Base-by-base conservation (phyloP, 2,113 vertebrate genomes). In the Cebidichthys violaceus region DNA sequence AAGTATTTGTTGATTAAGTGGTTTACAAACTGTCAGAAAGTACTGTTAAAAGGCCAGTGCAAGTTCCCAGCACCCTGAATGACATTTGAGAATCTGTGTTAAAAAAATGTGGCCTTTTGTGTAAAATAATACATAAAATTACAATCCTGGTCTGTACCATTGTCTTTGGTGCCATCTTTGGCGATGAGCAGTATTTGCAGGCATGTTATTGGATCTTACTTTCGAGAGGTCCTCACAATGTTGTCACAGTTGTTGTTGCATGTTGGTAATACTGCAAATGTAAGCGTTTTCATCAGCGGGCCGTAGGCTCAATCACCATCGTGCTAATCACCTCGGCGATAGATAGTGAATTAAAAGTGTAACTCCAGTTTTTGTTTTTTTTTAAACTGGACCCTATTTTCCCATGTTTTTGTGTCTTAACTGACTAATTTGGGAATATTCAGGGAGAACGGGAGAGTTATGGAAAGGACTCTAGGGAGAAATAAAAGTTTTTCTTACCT, bases 21-120 rank as follows among this genome's bases (percentile, higher is more conserved):
- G n/a, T 66, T 59, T 33, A 6, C 10, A 35, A 57, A 79, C 57
- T 64, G 29, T 75, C 31, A 79, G 37, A 50, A 47, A 60, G 3
- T 29, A 4, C 7, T 27, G 9, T 0, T 5, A 62, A 62, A 52
- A 61, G 0, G 55, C 4, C 15, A 31, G 15, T 9, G n/a, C 24
- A 79, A 64, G 35, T 60, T 59, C 17, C 22, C 39, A 59, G 13
- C 69, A 43, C 10, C 20, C 4, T 20, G 9, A 4, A 43, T 80
- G 66, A 67, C 17, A 68, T 81, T 76, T 75, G 9, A 37, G 31
- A 73, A 27, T 4, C 7, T 43, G 13, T 29, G 24, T 57, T 57
- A 4, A 62, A 47, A 50, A 50, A 4, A 41, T 59, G 0, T 62
- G 4, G 18, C 14, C 0, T 24, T 27, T 18, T 57, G 5, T 13